Conservation (phyloP, 2,113 vertebrate genomes). For the Damaliscus lunatus region DNA sequence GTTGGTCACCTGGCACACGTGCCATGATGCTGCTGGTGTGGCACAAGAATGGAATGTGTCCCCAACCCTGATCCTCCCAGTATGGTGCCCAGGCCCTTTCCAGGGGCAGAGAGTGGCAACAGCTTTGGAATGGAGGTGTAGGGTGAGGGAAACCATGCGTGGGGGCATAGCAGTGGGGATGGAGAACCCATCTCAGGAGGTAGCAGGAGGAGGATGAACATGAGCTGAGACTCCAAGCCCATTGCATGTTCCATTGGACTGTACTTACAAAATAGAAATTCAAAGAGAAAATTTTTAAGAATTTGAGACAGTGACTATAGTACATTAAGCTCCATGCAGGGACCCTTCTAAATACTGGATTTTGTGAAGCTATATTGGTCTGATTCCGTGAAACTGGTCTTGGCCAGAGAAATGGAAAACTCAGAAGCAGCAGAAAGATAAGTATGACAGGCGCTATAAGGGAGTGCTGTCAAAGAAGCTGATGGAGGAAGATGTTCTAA, state of each 20-base stretch:
- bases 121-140: neutral
- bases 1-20: neutral
- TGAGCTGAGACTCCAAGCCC: neutral
- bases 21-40: neutral
- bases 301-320: neutral
- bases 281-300: neutral
- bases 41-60: neutral
- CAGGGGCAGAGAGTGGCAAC: neutral
- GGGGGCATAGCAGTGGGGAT: neutral
- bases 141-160: neutral
- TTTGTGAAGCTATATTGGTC: neutral
- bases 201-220: neutral
- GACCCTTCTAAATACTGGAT: neutral
- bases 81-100: neutral
- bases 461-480: neutral
- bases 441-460: neutral
- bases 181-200: neutral
- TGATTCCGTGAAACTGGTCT: neutral
- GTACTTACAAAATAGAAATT: neutral
- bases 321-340: neutral
- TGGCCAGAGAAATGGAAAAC: neutral
- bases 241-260: neutral
- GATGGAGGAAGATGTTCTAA: neutral
- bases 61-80: neutral
- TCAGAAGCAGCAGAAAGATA: neutral